Base-by-base conservation (phyloP, 2,797 vertebrate genomes). In the Spizella passerina region DNA sequence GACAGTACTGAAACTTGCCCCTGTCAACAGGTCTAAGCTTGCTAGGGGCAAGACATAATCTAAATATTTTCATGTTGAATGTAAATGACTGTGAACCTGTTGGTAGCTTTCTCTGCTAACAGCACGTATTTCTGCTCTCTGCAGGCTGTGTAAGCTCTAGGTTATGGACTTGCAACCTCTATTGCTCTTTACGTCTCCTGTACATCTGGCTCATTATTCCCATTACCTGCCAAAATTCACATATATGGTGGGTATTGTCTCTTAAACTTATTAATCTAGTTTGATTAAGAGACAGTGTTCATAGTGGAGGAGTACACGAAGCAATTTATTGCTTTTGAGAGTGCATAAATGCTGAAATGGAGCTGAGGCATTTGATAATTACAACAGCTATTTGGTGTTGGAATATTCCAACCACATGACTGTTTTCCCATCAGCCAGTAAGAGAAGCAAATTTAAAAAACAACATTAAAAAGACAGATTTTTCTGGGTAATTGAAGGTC, bases 281-380 rank as follows among this genome's bases (percentile, higher is more conserved):
- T 93, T 94, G 63, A 93, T 93, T 96, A 95, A 94, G 69, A 76
- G 93, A 88, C 85, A 92, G 22, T 91, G 64, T 81, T 97, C 93
- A 64, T 43, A 32, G 78, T 71, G 46, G 88, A 86, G 60, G 80
- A 95, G 77, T 93, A 94, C 94, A 96, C 89, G 92, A 97, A 69
- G 86, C 92, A 94, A 81, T 97, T 96, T 96, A 96, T 94, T 72
- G 81, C 49, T 96, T 97, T 96, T 95, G 94, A 96, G 88, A 77
- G 82, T 96, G 93, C 96, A 96, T 97, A 97, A 97, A 96, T 96
- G 93, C 86, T 92, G 71, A 86, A 94, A 88, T 95, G 85, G 80
- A 96, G 82, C 84, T 0, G 4, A 97, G 77, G 63, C 65, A 94
- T 97, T 96, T 96, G 93, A 88, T 96, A 97, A 97, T 96, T 90